Evolutionary conservation across 2,888 invertebrate genomes (phyloP).

Genomic region (Carcina quercana): DNA sequence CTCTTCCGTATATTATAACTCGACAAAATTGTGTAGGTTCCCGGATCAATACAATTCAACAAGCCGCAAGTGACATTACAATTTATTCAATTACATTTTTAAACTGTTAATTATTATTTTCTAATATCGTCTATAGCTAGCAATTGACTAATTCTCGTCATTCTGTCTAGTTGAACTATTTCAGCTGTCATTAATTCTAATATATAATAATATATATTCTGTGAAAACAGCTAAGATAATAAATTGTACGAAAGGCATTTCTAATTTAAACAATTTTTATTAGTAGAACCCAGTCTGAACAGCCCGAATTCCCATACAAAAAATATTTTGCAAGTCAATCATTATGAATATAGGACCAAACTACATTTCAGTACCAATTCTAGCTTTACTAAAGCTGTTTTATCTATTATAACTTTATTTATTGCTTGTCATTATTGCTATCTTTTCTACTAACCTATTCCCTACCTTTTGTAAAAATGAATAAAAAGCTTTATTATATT

Average conservation of each 20-base stretch:
- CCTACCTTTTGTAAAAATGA: conserved; percentile 30
- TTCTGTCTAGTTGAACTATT: conserved; percentile 62
- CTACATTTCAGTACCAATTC: conserved; percentile 67
- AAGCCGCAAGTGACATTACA: conserved; percentile 57
- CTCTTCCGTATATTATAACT: conserved; percentile 35
- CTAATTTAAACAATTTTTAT: conserved; percentile 23
- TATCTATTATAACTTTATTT: conserved; percentile 43
- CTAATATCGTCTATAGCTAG: conserved; percentile 67
- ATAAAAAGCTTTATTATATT: conserved; percentile 8
- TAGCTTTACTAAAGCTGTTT: conserved; percentile 68
- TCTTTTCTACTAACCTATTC: conserved; percentile 47
- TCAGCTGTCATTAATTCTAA: conserved; percentile 53
- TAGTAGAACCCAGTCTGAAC: conserved; percentile 48
- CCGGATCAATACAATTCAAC: conserved; percentile 40
- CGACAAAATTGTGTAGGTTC: conserved; percentile 40
- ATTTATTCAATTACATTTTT: conserved; percentile 41
- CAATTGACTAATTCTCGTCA: conserved; percentile 68
- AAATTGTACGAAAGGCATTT: conserved; percentile 56
- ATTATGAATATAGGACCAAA: conserved; percentile 48
- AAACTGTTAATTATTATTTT: conserved; percentile 43
- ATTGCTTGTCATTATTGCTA: conserved; percentile 71
- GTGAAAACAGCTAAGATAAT: conserved; percentile 48
- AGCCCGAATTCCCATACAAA: conserved; percentile 57
- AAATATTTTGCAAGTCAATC: conserved; percentile 56
- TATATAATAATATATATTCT: conserved; percentile 46